A percentile compares a stretch with the other conserved stretches of the same genome.
Conservation (phyloP, 2,113 vertebrate genomes). For the Paramisgurnus dabryanus region DNA sequence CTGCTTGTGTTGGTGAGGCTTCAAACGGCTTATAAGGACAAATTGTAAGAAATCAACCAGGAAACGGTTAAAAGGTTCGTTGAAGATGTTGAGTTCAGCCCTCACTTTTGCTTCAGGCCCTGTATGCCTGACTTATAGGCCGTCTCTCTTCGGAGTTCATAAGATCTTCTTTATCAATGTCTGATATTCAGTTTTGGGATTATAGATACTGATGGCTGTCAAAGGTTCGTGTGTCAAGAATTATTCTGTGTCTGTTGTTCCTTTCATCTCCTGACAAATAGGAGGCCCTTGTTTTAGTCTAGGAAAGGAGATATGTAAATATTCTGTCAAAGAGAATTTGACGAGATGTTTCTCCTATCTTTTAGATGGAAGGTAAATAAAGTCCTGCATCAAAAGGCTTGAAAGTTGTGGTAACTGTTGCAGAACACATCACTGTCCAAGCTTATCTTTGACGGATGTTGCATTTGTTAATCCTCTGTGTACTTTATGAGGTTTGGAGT, state of each 20-base stretch:
- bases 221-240: constrained; percentile 62
- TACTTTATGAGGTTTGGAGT: constrained; percentile 53
- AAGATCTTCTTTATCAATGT: constrained; percentile 59
- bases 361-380: constrained; percentile 49
- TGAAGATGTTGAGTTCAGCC: constrained; percentile 7
- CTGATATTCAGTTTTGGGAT: constrained; percentile 60
- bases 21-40: constrained; percentile 39
- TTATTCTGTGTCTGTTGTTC: constrained; percentile 55
- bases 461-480: constrained; percentile 62
- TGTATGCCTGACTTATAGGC: constrained; percentile 21
- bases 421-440: constrained; percentile 60
- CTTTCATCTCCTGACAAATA: constrained; percentile 74
- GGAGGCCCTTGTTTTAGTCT: constrained; percentile 69
- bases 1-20: constrained; percentile 26
- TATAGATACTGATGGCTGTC: constrained; percentile 63
- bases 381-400: constrained; percentile 46
- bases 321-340: constrained; percentile 71
- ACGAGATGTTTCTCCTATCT: constrained; percentile 56
- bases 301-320: constrained; percentile 56
- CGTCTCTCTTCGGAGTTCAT: constrained; percentile 51
- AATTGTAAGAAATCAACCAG: constrained; percentile 20
- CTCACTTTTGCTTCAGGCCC: constrained; percentile 9
- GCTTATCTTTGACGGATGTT: constrained; percentile 67
- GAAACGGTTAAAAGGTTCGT: constrained; percentile 16
- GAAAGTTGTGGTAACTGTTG: constrained; percentile 49